Evolutionary conservation across 2,888 invertebrate species (phyloP), one percentile per base, ranked within the genome.

Genomic region (Epinotia demarniana): DNA sequence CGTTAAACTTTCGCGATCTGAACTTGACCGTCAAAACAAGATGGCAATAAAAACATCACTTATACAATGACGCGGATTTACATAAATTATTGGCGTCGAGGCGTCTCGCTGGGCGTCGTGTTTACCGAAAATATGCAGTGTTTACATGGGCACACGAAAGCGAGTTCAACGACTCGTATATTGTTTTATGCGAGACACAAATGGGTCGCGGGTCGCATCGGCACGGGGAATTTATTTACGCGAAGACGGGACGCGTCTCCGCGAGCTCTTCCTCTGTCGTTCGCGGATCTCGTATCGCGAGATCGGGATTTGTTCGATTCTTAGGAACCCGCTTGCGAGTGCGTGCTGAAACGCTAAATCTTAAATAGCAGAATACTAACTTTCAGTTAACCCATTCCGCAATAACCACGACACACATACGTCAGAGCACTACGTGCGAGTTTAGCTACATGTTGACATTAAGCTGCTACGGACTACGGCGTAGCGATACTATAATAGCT

Each of bases 11-110:
- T 91, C 89, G 83, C 85, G 83, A 82, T 81, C 83, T 85, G 92
- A 93, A 93, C 93, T 93, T 94, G 93, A 93, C 93, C 93, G 90
- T 86, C 91, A 90, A 92, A 92, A 89, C 86, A 87, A 90, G 89
- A 90, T 88, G 87, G 88, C 89, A 90, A 91, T 93, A 93, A 92
- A 92, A 90, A 87, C 90, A 90, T 92, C 91, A 90, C 84, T 91
- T 91, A 86, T 89, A 90, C 92, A 92, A 92, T 92, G 93, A 91
- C 87, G 90, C 87, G 87, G 89, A 93, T 93, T 93, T 91, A 93
- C 93, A 93, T 94, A 93, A 93, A 93, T 93, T 92, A 93, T 93
- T 88, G 92, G 89, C 91, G 91, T 84, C 90, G 88, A 83, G 85
- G 83, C 85, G 92, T 90, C 91, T 89, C 89, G 82, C 80, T 75